Base-by-base conservation (phyloP, 1,140 invertebrate species). In the Akabosia matsudoensis region DNA sequence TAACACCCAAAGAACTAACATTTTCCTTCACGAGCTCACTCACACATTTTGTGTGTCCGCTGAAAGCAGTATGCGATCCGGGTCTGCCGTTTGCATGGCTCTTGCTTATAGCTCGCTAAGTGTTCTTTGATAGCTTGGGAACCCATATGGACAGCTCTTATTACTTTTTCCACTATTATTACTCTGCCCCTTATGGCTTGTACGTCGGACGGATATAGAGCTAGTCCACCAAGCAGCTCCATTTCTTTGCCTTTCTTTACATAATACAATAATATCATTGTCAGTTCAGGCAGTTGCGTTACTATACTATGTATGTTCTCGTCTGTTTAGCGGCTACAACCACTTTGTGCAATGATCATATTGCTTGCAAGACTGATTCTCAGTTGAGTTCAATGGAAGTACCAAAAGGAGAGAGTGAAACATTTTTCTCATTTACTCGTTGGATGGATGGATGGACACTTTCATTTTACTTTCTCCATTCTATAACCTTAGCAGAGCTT, bases 91-190 rank as follows among this genome's bases (percentile, higher is more conserved):
- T 24, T 4, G 54, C 7, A 24, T 61, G 24, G 61, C 28, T 28
- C 28, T 67, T 67, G 61, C 61, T 67, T 67, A 67, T 67, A 30
- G 61, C 61, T 67, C 31, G 61, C 61, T 67, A 67, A 67, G 61
- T 67, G 61, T 67, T 67, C 61, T 67, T 67, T 67, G 61, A 67
- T 67, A 67, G 61, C 61, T 30, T 67, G 61, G 54, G 61, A 67
- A 67, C 61, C 7, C 61, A 67, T 67, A 67, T 67, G 61, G 54
- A 22, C 61, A 67, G 22, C 61, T 67, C 61, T 67, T 67, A 67
- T 67, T 67, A 67, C 61, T 67, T 67, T 67, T 67, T 31, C 61
- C 31, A 67, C 61, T 67, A 67, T 67, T 67, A 67, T 67, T 67
- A 30, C 61, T 30, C 28, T 67, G 1, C 61, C 61, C 31, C 31